Base-by-base conservation (phyloP, 2,113 vertebrate genomes). In the Trichomycterus rosablanca region DNA sequence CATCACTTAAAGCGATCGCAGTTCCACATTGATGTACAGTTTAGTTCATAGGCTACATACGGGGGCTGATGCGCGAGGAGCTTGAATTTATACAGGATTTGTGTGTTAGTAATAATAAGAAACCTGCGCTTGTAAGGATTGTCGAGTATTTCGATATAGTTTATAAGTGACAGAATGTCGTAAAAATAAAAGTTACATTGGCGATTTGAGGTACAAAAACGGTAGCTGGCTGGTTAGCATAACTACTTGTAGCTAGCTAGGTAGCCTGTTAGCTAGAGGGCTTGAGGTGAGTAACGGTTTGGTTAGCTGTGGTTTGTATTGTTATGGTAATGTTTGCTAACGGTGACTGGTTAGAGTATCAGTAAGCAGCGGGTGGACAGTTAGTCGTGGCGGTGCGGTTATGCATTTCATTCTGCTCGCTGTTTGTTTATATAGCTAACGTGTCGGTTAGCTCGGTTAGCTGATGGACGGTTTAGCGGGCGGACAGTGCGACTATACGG, bases 61-160 rank as follows among this genome's bases (percentile, higher is more conserved):
- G n/a, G 78, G 72, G 74, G 78, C 76, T 76, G 82, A 79, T 79
- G 80, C 72, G 73, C 70, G 61, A 71, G 51, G 73, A 66, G 51
- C 74, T 50, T 57, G 66, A 74, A 15, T n/a, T 15, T 7, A 2
- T 40, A 3, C n/a, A 5, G 37, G 37, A n/a, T 40, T 40, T 40
- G 12, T 14, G 37, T 40, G 14, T 40, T n/a, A n/a, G 8, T 40
- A 40, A 40, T 5, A 5, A n/a, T 12, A n/a, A 12, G 12, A n/a
- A 5, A 5, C n/a, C n/a, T n/a, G n/a, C n/a, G n/a, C n/a, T n/a
- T n/a, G n/a, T n/a, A n/a, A n/a, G n/a, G n/a, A n/a, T n/a, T n/a
- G n/a, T n/a, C n/a, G n/a, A n/a, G n/a, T n/a, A n/a, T n/a, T n/a
- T n/a, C n/a, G n/a, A n/a, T n/a, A n/a, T n/a, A 42, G 15, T 15